phyloP scores from a whole-genome alignment of 2,797 vertebrate genomes.

The Galaxias olidus region DNA sequence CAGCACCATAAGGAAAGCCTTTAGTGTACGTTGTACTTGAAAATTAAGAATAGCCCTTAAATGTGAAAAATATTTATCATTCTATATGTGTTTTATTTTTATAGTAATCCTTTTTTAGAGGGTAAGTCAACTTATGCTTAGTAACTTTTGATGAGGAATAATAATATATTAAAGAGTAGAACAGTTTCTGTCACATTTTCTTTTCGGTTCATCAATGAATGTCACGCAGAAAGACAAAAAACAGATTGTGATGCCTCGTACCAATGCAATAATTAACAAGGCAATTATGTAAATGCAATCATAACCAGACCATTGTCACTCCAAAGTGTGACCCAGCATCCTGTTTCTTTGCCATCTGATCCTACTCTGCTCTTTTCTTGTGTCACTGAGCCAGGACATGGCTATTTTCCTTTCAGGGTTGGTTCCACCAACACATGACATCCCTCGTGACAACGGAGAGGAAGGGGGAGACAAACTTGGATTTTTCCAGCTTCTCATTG shows the following conservation, averaged over 20 bases:
- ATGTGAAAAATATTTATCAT: slow-evolving; percentile 22
- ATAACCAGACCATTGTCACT: slow-evolving; percentile 61
- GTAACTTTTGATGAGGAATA: background rate
- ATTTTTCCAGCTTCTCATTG: slow-evolving; percentile 23
- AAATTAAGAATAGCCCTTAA: slow-evolving; percentile 10
- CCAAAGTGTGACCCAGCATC: slow-evolving; percentile 58
- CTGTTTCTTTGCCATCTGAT: slow-evolving; percentile 51
- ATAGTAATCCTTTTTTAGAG: no score
- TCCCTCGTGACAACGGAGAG: slow-evolving; percentile 26
- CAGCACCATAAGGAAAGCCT: slow-evolving; percentile 19
- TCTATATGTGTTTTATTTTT: background rate
- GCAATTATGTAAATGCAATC: slow-evolving; percentile 54
- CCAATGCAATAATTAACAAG: no score
- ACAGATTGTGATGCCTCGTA: no score
- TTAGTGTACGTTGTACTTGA: slow-evolving; percentile 24
- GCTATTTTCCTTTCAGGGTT: slow-evolving; percentile 53
- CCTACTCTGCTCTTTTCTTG: slow-evolving; percentile 15
- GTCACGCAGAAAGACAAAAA: no score
- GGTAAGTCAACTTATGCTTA: no score
- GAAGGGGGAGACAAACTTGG: background rate
- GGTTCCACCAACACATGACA: slow-evolving; percentile 50
- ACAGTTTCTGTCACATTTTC: no score
- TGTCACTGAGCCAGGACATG: slow-evolving; percentile 53
- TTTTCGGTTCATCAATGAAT: no score
- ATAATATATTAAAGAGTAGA: background rate